Percentiles rank a stretch among this genome's conserved stretches.
Evolutionary conservation across 2,888 invertebrate species (phyloP).

Genomic region (Magallana nippona): DNA sequence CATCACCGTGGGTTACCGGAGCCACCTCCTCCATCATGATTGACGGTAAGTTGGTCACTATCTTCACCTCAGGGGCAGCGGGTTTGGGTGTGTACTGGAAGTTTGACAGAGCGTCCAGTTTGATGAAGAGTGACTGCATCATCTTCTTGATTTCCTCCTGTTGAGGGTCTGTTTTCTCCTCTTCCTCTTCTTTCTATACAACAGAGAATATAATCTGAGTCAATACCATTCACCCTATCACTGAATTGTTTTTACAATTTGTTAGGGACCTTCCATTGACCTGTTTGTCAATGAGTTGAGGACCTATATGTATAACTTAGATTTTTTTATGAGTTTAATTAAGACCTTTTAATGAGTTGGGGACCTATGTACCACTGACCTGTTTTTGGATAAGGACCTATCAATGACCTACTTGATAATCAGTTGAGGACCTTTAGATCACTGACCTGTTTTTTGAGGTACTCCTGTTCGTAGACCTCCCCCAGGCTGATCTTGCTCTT

Average conservation of each 20-base stretch:
- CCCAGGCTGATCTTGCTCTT: constrained; percentile 96
- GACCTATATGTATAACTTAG: too few relatives aligned
- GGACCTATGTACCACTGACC: too few relatives aligned
- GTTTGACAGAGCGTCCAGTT: constrained; percentile 95
- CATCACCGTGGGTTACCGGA: constrained; percentile 92
- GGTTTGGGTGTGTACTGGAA: constrained; percentile 96
- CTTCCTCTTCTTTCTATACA: constrained; percentile 80
- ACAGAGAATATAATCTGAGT: neutral
- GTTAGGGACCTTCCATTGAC: too few relatives aligned
- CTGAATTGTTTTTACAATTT: neutral
- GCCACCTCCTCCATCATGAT: constrained; percentile 97
- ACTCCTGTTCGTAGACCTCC: constrained; percentile 91
- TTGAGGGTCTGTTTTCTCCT: constrained; percentile 82
- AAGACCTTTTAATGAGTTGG: too few relatives aligned
- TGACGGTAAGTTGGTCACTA: constrained; percentile 94
- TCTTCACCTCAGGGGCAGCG: constrained; percentile 91
- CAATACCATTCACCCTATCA: neutral
- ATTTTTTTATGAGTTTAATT: too few relatives aligned
- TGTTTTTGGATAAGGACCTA: too few relatives aligned
- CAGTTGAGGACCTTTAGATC: too few relatives aligned
- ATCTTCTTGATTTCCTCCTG: constrained; percentile 89
- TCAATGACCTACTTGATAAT: neutral
- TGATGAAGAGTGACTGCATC: constrained; percentile 89
- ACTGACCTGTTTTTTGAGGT: constrained; percentile 81
- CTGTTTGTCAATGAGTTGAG: too few relatives aligned